Evolutionary conservation across 2,888 invertebrate genomes (phyloP), one percentile per base, ranked within the genome.

Genomic region (Hydroisotoma schaefferi): DNA sequence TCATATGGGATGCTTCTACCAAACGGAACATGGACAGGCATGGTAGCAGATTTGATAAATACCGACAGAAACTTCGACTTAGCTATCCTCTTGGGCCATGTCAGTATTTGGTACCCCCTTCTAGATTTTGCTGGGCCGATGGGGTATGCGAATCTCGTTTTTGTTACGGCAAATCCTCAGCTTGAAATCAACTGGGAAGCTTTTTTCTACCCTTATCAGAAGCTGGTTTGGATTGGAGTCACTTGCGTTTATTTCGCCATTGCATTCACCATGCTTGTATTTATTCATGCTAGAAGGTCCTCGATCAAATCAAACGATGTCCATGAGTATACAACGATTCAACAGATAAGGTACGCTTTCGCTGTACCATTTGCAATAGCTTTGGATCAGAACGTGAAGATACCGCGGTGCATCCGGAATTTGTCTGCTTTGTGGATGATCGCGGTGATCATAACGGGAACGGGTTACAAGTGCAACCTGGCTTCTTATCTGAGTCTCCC

Each of bases 1-100:
- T 44, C 48, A 1, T 61, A 61, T 47, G 61, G 61, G 2, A 26
- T 46, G n/a, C 56, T 53, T n/a, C 49, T 55, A 2, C 25, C 37
- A 27, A 61, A 56, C 27, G 61, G 56, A n/a, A 56, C 57, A 2
- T 61, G 61, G 61, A 61, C 46, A 18, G 52, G 56, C n/a, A 51
- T 53, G 52, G 22, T 55, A 23, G 52, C 49, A 2, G 38, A 61
- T 20, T 23, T 61, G 23, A 46, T 46, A 22, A 53, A 61, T 28
- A 28, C 20, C 1, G 61, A 61, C 15, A 15, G 47, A 12, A 53
- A 53, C 22, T 57, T 46, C 23, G 61, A 61, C 20, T 4, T 26
- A 1, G 46, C 47, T 22, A 57, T 57, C n/a, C 38, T 53, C n/a
- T 40, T 61, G 5, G 52, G 56, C 4, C 56, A 38, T 37, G 40